A percentile compares a stretch with the other conserved stretches of the same genome.
Conservation (phyloP, 2,797 vertebrate genomes). For the Aplochiton taeniatus region DNA sequence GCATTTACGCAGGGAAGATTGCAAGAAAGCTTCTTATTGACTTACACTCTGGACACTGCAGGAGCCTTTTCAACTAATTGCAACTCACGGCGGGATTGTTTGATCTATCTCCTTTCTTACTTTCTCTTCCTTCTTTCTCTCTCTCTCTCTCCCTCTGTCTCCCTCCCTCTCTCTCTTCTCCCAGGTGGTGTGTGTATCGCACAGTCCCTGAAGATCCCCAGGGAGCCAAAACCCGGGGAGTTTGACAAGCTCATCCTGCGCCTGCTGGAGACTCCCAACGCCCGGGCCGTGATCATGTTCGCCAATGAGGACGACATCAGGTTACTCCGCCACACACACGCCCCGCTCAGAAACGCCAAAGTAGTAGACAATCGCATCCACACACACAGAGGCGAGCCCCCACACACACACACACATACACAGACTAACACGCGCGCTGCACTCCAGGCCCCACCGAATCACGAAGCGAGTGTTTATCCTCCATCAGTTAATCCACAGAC, state of each 20-base stretch:
- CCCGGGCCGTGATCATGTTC: conserved; percentile 93
- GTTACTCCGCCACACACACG: conserved; percentile 57
- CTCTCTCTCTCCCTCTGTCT: conserved; percentile 10
- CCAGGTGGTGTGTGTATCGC: conserved; percentile 95
- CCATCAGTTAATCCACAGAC: conserved; percentile 14
- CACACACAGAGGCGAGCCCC: not conserved
- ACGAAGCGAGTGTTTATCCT: conserved; percentile 11
- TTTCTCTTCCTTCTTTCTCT: conserved; percentile 11
- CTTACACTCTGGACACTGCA: not conserved
- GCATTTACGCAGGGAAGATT: too few relatives aligned
- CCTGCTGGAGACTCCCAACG: conserved; percentile 91
- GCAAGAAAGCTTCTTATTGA: not conserved
- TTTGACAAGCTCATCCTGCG: conserved; percentile 93
- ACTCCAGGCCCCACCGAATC: conserved; percentile 11
- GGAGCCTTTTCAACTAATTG: not conserved
- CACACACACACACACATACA: conserved; percentile 5
- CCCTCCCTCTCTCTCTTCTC: conserved; percentile 8
- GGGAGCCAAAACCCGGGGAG: conserved; percentile 90
- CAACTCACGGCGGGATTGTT: not conserved
- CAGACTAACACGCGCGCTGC: not conserved
- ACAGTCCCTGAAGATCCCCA: conserved; percentile 93
- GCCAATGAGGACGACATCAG: conserved; percentile 97
- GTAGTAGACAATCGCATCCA: not conserved
- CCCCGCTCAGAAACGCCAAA: not conserved
- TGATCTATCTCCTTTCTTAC: not conserved